phyloP scores from a whole-genome alignment of 1,140 invertebrate genomes.

The Ostrea denselamellosa region DNA sequence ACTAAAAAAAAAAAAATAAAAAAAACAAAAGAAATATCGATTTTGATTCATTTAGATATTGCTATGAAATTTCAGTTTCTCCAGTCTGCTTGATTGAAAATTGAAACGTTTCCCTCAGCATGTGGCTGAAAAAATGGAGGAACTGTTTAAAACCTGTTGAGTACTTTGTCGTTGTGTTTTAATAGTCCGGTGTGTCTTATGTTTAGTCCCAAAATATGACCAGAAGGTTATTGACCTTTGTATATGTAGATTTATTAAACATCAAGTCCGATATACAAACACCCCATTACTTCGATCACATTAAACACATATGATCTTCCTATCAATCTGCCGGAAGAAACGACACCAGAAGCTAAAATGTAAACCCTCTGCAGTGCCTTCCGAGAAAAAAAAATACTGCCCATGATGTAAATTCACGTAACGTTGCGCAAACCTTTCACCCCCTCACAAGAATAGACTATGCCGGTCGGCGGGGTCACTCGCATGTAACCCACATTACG shows the following conservation, averaged over 20 bases:
- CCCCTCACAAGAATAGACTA: conserved; percentile 67
- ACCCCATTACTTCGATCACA: neutral
- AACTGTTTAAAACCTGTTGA: conserved; percentile 22
- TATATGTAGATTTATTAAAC: conserved; percentile 16
- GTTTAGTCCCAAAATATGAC: conserved; percentile 1
- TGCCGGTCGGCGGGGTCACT: conserved; percentile 71
- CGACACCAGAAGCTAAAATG: neutral
- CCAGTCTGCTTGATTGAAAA: neutral
- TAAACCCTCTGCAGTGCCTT: conserved; percentile 39
- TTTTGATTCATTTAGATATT: neutral
- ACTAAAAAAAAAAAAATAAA: neutral
- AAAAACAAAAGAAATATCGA: neutral
- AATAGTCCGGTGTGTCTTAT: neutral
- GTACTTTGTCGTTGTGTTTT: neutral
- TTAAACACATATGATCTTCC: neutral
- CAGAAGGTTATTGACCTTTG: conserved; percentile 2
- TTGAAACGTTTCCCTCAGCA: neutral
- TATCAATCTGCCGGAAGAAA: neutral
- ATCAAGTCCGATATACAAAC: neutral
- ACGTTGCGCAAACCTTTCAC: conserved; percentile 67
- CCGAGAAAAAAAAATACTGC: conserved; percentile 52
- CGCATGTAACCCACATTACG: conserved; percentile 68
- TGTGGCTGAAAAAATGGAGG: no score
- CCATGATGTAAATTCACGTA: conserved; percentile 63
- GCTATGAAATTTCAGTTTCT: neutral